phyloP scores from a whole-genome alignment of 2,113 vertebrate genomes.

The Casuarius casuarius region DNA sequence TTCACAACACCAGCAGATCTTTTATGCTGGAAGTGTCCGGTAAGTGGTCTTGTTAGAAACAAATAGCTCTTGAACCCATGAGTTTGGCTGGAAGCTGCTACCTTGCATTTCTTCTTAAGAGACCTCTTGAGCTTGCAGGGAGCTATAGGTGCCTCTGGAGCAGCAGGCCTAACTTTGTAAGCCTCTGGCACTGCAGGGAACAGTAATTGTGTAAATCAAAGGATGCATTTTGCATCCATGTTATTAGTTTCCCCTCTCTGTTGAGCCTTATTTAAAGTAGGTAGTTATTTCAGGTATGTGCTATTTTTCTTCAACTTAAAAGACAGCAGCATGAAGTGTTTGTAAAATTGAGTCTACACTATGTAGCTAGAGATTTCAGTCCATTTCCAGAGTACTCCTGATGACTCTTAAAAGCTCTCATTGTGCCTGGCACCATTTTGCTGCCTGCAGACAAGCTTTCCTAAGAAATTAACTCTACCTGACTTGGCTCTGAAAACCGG shows the following conservation, averaged over 20 bases:
- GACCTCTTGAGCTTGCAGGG: not conserved
- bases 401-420: not conserved
- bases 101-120: not conserved
- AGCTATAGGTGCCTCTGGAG: not conserved
- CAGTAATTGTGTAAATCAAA: not conserved
- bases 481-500: not conserved
- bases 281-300: not conserved
- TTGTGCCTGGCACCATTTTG: not conserved
- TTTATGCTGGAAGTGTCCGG: conserved; percentile 44
- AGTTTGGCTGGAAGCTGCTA: not conserved
- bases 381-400: not conserved
- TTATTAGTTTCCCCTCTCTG: not conserved
- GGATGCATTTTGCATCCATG: fast-evolving
- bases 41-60: conserved; percentile 49
- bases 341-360: not conserved
- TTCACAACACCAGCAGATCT: not conserved
- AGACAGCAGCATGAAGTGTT: not conserved
- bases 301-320: not conserved
- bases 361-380: not conserved
- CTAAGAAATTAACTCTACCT: not conserved
- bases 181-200: not conserved
- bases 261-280: not conserved
- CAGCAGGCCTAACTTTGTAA: not conserved
- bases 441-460: not conserved
- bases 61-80: not conserved